These are phyloP conservation scores for Eupsittula cactorum DNA, from an alignment of 2,113 vertebrate species.

Conservation along the genomic window DNA sequence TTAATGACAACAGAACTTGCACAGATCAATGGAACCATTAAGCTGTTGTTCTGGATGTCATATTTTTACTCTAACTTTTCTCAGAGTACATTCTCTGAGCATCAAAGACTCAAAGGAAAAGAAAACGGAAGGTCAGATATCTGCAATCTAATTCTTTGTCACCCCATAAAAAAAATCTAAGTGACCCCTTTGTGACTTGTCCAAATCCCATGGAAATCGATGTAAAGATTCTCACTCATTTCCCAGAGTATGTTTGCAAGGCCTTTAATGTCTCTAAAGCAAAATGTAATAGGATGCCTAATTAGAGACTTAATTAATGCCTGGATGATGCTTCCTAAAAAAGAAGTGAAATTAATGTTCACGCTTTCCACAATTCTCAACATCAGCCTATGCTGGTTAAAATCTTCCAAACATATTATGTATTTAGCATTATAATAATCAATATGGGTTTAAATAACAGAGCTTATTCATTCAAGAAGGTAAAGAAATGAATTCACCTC, in stretches of 20 bases:
- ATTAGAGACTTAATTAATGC: slow-evolving; percentile 37
- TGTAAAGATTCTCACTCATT: not conserved
- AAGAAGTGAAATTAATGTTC: not conserved
- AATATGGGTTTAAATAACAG: not conserved
- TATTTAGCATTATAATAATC: not conserved
- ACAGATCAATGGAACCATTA: not conserved
- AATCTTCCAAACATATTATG: not conserved
- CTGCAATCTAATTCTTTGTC: not conserved
- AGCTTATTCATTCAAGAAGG: not conserved
- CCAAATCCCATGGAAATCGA: not conserved
- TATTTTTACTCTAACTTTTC: not conserved
- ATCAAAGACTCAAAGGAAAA: not conserved
- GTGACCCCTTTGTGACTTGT: not conserved
- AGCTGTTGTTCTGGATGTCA: not conserved
- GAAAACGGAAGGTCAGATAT: not conserved
- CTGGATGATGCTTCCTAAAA: not conserved
- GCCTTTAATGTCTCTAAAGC: not conserved
- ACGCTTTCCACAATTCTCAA: not conserved
- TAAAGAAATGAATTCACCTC: not conserved
- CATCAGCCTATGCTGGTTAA: not conserved
- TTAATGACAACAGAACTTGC: not conserved
- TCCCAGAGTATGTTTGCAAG: not conserved
- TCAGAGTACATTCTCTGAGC: not conserved
- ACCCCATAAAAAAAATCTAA: not conserved
- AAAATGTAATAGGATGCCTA: slow-evolving; percentile 19